A percentile compares a stretch with the other conserved stretches of the same genome.
Conservation (phyloP, 1,140 invertebrate genomes). For the Eueides isabella region DNA sequence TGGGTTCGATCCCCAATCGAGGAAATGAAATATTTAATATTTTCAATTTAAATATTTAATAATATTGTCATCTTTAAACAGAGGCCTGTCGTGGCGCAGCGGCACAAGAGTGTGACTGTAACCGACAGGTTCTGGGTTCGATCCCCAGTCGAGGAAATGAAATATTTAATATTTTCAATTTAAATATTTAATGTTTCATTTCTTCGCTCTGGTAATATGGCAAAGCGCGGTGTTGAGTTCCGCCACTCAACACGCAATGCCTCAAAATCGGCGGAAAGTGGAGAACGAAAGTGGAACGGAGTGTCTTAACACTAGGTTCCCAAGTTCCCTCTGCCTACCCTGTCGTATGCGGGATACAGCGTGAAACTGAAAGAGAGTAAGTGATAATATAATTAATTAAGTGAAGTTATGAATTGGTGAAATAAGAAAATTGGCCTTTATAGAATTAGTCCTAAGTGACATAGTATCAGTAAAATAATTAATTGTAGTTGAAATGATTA, state of each 20-base stretch:
- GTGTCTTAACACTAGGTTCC: too few relatives aligned
- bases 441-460: too few relatives aligned
- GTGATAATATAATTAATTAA: too few relatives aligned
- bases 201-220: neutral
- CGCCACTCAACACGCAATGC: neutral
- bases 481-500: neutral
- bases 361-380: too few relatives aligned
- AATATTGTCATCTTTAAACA: too few relatives aligned
- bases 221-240: neutral
- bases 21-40: too few relatives aligned
- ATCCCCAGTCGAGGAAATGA: neutral
- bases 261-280: neutral
- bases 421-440: too few relatives aligned
- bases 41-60: too few relatives aligned
- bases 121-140: neutral
- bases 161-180: neutral
- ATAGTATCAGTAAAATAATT: neutral
- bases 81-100: neutral
- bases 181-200: neutral
- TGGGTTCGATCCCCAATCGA: too few relatives aligned
- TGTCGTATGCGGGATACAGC: too few relatives aligned
- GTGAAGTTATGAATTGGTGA: too few relatives aligned
- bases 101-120: neutral
- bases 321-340: too few relatives aligned
- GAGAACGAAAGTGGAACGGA: neutral